Evolutionary conservation across 2,888 invertebrate species (phyloP).

Genomic region (Suillia variegata): DNA sequence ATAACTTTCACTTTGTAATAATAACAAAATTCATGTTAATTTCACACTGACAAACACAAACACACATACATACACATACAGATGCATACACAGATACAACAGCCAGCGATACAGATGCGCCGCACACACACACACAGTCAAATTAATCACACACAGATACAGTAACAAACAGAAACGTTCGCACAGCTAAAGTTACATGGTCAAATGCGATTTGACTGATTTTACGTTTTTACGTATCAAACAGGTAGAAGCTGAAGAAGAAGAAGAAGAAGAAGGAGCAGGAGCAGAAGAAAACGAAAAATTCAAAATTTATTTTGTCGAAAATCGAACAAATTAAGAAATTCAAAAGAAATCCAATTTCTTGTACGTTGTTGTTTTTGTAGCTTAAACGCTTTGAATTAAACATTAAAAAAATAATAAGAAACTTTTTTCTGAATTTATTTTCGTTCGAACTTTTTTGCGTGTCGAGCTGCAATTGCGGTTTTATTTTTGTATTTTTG

Average conservation of each 20-base stretch:
- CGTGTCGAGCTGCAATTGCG: neutral
- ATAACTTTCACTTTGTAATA: constrained; percentile 6
- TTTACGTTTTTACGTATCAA: too few relatives aligned
- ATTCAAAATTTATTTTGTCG: too few relatives aligned
- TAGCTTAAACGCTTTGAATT: too few relatives aligned
- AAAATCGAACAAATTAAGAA: neutral
- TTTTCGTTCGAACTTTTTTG: neutral
- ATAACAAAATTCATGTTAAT: neutral
- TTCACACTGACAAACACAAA: constrained; percentile 1
- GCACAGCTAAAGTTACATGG: neutral
- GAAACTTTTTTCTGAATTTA: too few relatives aligned
- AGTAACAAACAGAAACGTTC: neutral
- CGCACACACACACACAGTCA: neutral
- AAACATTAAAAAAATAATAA: too few relatives aligned
- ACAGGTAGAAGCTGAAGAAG: neutral
- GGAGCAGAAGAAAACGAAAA: neutral
- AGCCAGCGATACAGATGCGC: neutral
- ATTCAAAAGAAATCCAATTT: neutral
- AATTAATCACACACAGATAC: neutral
- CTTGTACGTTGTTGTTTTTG: too few relatives aligned
- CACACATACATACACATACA: neutral
- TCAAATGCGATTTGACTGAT: neutral
- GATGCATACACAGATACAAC: neutral
- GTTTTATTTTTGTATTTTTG: too few relatives aligned
- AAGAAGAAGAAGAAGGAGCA: neutral